phyloP scores from a whole-genome alignment of 2,113 vertebrate genomes.

The Prionailurus viverrinus region DNA sequence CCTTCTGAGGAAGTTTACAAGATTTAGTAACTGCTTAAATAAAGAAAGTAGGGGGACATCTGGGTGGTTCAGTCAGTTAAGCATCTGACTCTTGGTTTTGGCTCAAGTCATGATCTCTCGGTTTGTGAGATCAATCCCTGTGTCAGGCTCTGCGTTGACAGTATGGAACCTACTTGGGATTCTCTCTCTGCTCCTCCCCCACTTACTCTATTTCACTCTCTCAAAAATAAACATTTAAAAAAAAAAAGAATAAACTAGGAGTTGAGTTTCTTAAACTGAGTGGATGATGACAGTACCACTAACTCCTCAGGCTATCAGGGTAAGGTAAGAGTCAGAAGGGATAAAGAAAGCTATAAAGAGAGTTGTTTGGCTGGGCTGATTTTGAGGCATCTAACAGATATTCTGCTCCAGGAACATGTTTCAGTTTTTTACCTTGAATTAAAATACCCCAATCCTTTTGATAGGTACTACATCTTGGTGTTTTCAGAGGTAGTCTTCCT shows the following conservation, averaged over 20 bases:
- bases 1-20: background rate
- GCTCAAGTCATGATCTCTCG: too few species aligned
- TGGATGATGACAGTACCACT: background rate
- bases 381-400: background rate
- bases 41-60: background rate
- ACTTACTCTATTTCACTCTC: too few species aligned
- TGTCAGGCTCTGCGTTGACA: too few species aligned
- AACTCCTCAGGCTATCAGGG: background rate
- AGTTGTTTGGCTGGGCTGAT: background rate
- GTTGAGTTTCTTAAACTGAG: background rate
- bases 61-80: too few species aligned
- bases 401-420: background rate
- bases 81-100: too few species aligned
- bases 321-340: background rate
- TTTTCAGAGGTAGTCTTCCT: conserved; percentile 8
- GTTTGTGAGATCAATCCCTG: too few species aligned
- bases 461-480: background rate
- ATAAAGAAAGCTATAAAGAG: background rate
- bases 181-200: too few species aligned
- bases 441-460: conserved; percentile 36
- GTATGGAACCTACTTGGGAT: too few species aligned
- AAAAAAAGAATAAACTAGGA: background rate
- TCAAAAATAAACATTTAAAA: too few species aligned
- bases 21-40: background rate
- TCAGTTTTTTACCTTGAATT: conserved; percentile 35